Conservation (phyloP, 2,797 vertebrate genomes). For the Pelochelys cantorii region DNA sequence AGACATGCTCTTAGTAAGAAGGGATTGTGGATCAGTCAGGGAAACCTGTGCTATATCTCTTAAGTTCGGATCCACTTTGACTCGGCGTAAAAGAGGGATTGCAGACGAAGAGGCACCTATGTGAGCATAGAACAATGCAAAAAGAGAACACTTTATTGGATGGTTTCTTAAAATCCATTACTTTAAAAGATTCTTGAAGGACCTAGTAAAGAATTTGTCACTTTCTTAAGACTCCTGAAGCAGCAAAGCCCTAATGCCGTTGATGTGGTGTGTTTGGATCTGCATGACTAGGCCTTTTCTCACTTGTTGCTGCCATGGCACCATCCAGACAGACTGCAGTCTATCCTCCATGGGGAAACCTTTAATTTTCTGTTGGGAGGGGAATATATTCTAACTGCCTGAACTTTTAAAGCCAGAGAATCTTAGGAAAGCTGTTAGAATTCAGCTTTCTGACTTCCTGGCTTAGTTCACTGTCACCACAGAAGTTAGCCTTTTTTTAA, state of each 20-base stretch:
- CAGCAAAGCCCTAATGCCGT: rapidly evolving
- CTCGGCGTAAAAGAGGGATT: not conserved
- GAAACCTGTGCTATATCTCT: not conserved
- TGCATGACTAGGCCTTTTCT: rapidly evolving
- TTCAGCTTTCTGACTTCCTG: not conserved
- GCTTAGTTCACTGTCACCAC: not conserved
- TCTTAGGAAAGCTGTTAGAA: not conserved
- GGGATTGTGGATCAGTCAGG: not conserved
- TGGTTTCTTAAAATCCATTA: not conserved
- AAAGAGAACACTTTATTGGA: not conserved
- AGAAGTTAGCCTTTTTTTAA: not conserved
- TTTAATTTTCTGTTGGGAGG: not conserved
- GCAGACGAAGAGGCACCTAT: not conserved
- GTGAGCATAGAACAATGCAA: rapidly evolving
- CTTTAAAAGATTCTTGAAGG: not conserved
- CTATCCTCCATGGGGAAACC: not conserved
- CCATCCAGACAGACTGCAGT: not conserved
- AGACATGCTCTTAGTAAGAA: not conserved
- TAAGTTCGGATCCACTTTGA: not conserved
- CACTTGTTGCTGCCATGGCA: rapidly evolving
- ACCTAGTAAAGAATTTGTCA: not conserved
- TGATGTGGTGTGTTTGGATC: rapidly evolving
- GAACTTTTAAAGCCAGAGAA: not conserved
- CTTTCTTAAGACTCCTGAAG: not conserved
- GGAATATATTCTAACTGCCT: not conserved